phyloP scores from a whole-genome alignment of 1,140 invertebrate genomes.

The Dinoponera quadriceps region DNA sequence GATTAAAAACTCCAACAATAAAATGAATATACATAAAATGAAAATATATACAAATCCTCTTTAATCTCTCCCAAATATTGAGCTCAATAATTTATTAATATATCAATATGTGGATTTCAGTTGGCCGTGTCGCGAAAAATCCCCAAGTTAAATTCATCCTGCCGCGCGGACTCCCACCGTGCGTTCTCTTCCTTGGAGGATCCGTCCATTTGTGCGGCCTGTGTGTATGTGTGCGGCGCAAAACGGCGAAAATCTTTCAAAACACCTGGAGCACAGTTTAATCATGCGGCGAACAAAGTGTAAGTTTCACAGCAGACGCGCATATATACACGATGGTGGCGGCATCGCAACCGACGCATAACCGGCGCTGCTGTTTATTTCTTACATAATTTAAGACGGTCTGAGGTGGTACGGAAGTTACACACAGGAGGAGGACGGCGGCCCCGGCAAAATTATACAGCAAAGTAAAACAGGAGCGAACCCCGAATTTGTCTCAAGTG shows the following conservation, averaged over 20 bases:
- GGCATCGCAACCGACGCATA: neutral
- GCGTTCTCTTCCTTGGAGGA: neutral
- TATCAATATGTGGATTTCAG: too few relatives aligned
- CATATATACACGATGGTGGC: neutral
- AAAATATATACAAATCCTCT: too few relatives aligned
- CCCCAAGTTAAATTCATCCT: constrained; percentile 3
- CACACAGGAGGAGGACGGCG: neutral
- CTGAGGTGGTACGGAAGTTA: constrained; percentile 39
- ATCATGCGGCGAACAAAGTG: constrained; percentile 54
- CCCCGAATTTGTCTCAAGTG: constrained; percentile 50
- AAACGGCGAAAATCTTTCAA: constrained; percentile 66
- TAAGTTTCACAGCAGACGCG: constrained; percentile 44
- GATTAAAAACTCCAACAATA: too few relatives aligned
- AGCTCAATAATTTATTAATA: too few relatives aligned
- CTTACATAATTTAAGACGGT: constrained; percentile 70
- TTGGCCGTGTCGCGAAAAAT: too few relatives aligned
- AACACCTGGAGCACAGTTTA: constrained; percentile 68
- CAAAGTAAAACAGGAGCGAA: constrained; percentile 10
- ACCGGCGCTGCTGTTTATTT: constrained; percentile 66
- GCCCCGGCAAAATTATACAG: neutral
- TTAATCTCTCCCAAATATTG: too few relatives aligned
- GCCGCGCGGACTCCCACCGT: neutral
- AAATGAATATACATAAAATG: too few relatives aligned
- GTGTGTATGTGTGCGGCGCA: constrained; percentile 4
- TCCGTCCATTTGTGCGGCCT: too few relatives aligned